Evolutionary conservation across 2,888 invertebrate species (phyloP).

Genomic region (Helleia helle): DNA sequence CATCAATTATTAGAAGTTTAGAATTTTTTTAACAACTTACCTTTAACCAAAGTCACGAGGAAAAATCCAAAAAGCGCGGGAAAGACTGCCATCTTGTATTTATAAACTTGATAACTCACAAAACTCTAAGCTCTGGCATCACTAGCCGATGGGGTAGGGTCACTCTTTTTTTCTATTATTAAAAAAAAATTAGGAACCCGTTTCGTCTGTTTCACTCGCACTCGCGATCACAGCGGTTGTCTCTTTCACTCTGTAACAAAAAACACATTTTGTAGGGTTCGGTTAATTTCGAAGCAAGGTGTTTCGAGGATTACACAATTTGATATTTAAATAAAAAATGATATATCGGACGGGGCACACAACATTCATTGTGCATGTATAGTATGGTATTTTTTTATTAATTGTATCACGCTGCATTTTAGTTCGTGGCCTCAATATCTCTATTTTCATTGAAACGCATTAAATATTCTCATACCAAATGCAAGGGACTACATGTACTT

Average conservation of each 20-base stretch:
- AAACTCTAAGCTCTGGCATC: conserved; percentile 46
- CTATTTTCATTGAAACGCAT: too few species aligned
- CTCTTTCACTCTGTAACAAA: conserved; percentile 60
- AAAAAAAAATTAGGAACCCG: conserved; percentile 37
- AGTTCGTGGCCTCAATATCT: too few species aligned
- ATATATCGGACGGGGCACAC: conserved; percentile 1
- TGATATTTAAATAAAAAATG: conserved; percentile 17
- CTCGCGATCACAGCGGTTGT: conserved; percentile 23
- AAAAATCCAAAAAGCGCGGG: conserved; percentile 61
- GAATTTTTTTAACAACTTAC: conserved; percentile 33
- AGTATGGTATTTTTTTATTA: neutral
- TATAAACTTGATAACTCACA: conserved; percentile 30
- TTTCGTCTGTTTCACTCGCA: conserved; percentile 38
- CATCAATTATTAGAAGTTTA: too few species aligned
- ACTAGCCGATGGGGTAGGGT: conserved; percentile 43
- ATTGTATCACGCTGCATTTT: neutral
- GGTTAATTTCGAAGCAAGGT: conserved; percentile 36
- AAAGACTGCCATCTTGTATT: conserved; percentile 54
- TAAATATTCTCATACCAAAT: too few species aligned
- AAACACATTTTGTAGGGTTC: conserved; percentile 40
- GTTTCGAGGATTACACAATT: conserved; percentile 33
- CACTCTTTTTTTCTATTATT: conserved; percentile 32
- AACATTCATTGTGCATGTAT: neutral
- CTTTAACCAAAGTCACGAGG: conserved; percentile 48
- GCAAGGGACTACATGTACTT: too few species aligned